Conservation (phyloP, 2,113 vertebrate species). For the Dolichotis patagonum region DNA sequence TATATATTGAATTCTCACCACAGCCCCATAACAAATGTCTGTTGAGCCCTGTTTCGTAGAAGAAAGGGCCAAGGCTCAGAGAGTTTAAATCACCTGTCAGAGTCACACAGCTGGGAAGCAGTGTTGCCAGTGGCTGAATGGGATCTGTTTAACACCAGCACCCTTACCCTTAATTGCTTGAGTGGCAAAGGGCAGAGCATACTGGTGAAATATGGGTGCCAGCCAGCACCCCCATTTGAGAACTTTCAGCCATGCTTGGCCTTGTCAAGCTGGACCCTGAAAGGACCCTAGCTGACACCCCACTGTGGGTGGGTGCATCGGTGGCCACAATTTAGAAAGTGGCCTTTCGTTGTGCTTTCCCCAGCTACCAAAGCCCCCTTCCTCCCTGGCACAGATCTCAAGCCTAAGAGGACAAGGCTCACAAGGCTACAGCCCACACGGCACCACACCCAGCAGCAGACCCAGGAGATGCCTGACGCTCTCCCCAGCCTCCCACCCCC, state of each 20-base stretch:
- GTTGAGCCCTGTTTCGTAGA: not conserved
- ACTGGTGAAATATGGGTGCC: not conserved
- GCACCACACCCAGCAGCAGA: slow-evolving; percentile 19
- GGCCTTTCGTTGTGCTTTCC: not conserved
- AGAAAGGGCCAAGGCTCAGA: not conserved
- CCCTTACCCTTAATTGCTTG: not conserved
- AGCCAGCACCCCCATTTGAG: not conserved
- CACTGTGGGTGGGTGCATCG: not conserved
- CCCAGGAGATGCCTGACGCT: not conserved
- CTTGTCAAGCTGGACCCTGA: not conserved
- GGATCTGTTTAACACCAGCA: not conserved
- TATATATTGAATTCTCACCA: not conserved
- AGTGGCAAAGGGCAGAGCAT: not conserved
- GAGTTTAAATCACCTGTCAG: slow-evolving; percentile 11
- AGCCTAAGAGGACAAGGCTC: not conserved
- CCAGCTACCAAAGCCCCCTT: not conserved
- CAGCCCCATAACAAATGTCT: not conserved
- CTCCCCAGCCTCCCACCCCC: slow-evolving; percentile 34
- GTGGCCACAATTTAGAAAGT: not conserved
- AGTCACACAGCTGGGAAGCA: not conserved
- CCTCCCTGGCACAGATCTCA: not conserved
- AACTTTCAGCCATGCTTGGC: not conserved
- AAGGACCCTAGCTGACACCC: not conserved
- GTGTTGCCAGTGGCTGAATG: not conserved
- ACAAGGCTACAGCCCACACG: not conserved